phyloP scores from a whole-genome alignment of 2,888 invertebrate species.

The Calephelis perditalis region DNA sequence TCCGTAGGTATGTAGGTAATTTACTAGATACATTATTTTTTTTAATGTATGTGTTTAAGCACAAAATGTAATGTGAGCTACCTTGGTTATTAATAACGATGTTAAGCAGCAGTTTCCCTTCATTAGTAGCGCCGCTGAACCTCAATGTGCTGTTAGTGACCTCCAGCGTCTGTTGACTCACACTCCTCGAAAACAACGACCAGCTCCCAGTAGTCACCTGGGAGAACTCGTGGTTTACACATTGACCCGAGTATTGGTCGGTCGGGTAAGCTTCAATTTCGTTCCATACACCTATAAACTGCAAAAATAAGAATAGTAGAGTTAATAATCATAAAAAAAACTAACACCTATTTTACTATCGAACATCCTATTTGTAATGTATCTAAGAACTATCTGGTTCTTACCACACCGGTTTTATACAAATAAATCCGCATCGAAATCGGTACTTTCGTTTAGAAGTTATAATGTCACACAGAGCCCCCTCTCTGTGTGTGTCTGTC shows the following conservation, averaged over 20 bases:
- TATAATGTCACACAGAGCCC: too few species aligned
- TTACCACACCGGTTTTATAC: too few species aligned
- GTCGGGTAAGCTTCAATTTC: conserved; percentile 50
- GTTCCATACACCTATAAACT: conserved; percentile 49
- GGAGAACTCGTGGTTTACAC: conserved; percentile 44
- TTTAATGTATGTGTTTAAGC: too few species aligned
- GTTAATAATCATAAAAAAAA: too few species aligned
- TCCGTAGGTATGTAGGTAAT: too few species aligned
- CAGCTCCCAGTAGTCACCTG: neutral
- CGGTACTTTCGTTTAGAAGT: too few species aligned
- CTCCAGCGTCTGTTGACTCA: conserved; percentile 38
- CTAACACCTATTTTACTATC: too few species aligned
- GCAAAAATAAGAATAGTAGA: conserved; percentile 20
- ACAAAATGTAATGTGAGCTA: neutral
- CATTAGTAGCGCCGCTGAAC: conserved; percentile 36
- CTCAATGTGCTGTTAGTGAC: conserved; percentile 35
- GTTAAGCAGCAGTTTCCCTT: conserved; percentile 44
- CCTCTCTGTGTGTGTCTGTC: too few species aligned
- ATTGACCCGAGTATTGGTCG: conserved; percentile 45
- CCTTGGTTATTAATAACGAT: conserved; percentile 22
- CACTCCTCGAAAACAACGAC: conserved; percentile 20
- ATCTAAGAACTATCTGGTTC: too few species aligned
- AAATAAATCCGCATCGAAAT: too few species aligned
- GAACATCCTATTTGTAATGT: too few species aligned
- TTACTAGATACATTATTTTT: too few species aligned